phyloP scores from a whole-genome alignment of 2,888 invertebrate species.

The Resseliella maxima region DNA sequence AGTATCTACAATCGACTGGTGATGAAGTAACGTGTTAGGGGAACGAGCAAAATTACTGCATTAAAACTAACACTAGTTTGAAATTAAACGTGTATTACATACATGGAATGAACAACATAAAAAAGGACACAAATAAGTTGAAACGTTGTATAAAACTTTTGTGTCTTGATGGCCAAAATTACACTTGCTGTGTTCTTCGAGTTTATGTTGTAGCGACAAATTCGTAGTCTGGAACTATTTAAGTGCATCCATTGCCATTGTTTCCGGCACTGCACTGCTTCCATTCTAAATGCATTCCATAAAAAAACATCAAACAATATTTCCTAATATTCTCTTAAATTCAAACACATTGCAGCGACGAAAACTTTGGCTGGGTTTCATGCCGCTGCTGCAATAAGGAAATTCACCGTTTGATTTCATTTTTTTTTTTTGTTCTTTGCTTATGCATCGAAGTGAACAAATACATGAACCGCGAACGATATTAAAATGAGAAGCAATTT shows the following conservation, averaged over 20 bases:
- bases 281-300: neutral
- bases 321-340: conserved; percentile 45
- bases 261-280: neutral
- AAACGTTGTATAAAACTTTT: neutral
- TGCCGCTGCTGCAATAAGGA: neutral
- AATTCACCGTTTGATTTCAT: neutral
- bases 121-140: neutral
- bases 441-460: neutral
- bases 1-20: neutral
- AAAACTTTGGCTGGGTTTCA: conserved; percentile 34
- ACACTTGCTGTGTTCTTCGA: neutral
- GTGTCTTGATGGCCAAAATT: conserved; percentile 3
- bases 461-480: conserved; percentile 5
- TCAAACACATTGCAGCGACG: conserved; percentile 47
- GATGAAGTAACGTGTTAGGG: neutral
- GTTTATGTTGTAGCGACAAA: neutral
- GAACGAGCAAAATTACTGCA: conserved; percentile 37
- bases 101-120: neutral
- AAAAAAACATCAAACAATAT: conserved; percentile 19
- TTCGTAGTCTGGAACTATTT: conserved; percentile 27
- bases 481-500: conserved; percentile 45
- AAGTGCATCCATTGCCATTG: conserved; percentile 48
- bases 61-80: neutral
- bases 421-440: neutral
- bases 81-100: neutral